These are phyloP conservation scores for Globicephala melas DNA, from an alignment of 2,113 vertebrate species.

Conservation along the genomic window DNA sequence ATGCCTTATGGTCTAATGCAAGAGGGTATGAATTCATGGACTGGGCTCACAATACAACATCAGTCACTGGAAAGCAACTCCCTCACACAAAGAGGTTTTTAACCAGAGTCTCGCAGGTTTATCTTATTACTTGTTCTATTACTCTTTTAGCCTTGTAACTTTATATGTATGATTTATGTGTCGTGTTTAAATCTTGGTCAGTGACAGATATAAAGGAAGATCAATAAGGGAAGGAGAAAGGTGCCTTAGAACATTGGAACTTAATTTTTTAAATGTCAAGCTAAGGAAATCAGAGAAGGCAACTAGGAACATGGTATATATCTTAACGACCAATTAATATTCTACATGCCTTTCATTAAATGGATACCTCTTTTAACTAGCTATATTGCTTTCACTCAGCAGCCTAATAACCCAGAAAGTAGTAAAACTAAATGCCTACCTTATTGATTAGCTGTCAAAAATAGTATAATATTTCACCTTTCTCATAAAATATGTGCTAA, in stretches of 20 bases:
- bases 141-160: constrained; percentile 21
- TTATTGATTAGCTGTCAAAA: constrained; percentile 64
- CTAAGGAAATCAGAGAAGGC: constrained; percentile 52
- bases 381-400: constrained; percentile 61
- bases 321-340: constrained; percentile 58
- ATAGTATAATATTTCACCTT: constrained; percentile 57
- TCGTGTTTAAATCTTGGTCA: constrained; percentile 34
- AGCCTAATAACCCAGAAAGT: constrained; percentile 60
- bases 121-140: not conserved
- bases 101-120: not conserved
- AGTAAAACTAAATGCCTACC: constrained; percentile 66
- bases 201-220: constrained; percentile 58
- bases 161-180: constrained; percentile 33
- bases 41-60: not conserved
- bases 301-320: constrained; percentile 31
- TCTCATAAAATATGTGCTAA: constrained; percentile 69
- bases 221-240: constrained; percentile 64
- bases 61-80: not conserved
- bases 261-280: constrained; percentile 68
- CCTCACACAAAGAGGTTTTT: not conserved
- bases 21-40: not conserved
- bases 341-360: constrained; percentile 34
- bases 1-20: not conserved
- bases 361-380: constrained; percentile 26
- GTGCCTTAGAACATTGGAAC: constrained; percentile 50